Base-by-base conservation (phyloP, 1,140 invertebrate species). In the Mylabris phalerata region DNA sequence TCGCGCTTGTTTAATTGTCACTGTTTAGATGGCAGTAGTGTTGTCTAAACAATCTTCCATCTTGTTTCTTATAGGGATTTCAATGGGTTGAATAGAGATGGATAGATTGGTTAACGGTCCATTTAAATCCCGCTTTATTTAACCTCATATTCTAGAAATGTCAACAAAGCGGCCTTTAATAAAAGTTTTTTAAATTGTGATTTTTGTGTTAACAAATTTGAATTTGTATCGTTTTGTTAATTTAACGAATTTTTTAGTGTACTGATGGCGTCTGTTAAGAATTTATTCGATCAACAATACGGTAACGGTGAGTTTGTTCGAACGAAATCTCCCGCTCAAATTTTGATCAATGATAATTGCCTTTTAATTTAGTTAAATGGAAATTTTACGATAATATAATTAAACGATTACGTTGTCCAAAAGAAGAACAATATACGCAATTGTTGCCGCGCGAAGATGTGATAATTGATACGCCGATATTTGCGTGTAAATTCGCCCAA, bases 401-500 rank as follows among this genome's bases (percentile, higher is more conserved):
- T 13, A 72, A 73, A 41, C 71, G 79, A 11, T 63, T 81, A 44
- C 66, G 76, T 44, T 79, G 80, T 25, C 55, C 69, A 9, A 66
- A 63, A 13, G 71, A 75, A 50, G 81, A 83, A 61, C 80, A 80
- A 24, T 83, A 76, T 71, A 75, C 75, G 24, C 79, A 80, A 9
- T 74, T 82, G 25, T 74, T 67, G 0, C 77, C 71, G 39, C 63
- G 71, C 6, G 69, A 71, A 38, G 65, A 76, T 38, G 66, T 13
- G 68, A 69, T 2, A 46, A 25, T 19, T 10, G 68, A 70, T 39
- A 62, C 69, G 55, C 82, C 83, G 2, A 82, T 85, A 62, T 85
- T 85, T 67, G 81, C 83, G 0, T 84, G 83, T 59, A 82, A 83
- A 64, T 84, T 84, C 63, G 78, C 82, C 6, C 80, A 82, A 62